Evolutionary conservation across 2,888 invertebrate genomes (phyloP).

Genomic region (Zhengitettix transpicula): DNA sequence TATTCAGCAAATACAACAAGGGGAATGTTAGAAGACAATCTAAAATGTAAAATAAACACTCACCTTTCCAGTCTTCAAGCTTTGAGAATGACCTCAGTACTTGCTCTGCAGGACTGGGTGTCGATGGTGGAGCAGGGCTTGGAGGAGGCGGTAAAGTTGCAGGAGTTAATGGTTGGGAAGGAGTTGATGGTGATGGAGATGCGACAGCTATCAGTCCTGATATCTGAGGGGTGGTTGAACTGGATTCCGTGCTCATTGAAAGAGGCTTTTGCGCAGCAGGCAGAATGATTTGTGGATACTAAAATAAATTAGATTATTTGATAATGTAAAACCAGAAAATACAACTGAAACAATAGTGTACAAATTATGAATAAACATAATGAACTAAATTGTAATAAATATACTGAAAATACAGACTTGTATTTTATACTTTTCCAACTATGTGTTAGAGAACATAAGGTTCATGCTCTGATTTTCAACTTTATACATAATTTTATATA

Average conservation of each 20-base stretch:
- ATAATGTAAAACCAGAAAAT: too few relatives aligned
- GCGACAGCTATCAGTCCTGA: constrained; percentile 10
- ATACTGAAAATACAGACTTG: too few relatives aligned
- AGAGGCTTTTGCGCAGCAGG: constrained; percentile 48
- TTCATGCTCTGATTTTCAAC: too few relatives aligned
- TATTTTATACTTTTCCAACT: too few relatives aligned
- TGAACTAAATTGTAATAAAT: too few relatives aligned
- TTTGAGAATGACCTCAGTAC: background rate
- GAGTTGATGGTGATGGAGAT: constrained; percentile 4
- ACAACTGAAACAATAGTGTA: too few relatives aligned
- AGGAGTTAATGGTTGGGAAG: background rate
- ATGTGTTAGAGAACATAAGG: too few relatives aligned
- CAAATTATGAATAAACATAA: too few relatives aligned
- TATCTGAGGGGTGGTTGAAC: constrained; percentile 1
- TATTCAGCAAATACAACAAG: too few relatives aligned
- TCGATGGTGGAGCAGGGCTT: constrained; percentile 1
- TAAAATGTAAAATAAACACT: background rate
- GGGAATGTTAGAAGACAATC: too few relatives aligned
- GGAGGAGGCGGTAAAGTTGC: background rate
- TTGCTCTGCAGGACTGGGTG: background rate
- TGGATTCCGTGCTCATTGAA: constrained; percentile 17
- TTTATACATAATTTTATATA: too few relatives aligned
- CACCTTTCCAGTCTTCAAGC: background rate
- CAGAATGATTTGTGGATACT: constrained; percentile 63
- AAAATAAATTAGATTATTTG: too few relatives aligned